These are phyloP conservation scores for Smithornis capensis DNA, from an alignment of 2,113 vertebrate genomes.

Conservation along the genomic window DNA sequence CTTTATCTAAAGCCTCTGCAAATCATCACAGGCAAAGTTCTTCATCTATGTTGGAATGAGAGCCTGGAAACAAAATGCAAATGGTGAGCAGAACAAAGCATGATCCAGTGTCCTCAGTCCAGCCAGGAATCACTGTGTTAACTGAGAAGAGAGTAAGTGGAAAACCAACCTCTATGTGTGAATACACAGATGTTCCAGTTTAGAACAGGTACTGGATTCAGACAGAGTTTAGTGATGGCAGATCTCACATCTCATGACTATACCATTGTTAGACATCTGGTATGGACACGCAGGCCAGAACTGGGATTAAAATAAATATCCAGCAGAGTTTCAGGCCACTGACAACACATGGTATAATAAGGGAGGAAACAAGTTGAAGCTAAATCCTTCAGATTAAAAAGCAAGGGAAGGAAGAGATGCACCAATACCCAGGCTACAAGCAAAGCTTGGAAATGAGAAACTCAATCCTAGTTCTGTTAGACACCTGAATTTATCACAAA, in stretches of 20 bases:
- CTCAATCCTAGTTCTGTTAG: background rate
- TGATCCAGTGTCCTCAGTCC: background rate
- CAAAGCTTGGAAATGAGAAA: background rate
- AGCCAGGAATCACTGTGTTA: background rate
- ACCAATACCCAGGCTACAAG: background rate
- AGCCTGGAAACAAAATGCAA: background rate
- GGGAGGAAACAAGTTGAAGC: background rate
- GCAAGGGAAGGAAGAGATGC: background rate
- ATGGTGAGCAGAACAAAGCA: background rate
- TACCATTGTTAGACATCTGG: background rate
- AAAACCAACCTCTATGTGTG: background rate
- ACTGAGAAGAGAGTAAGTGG: background rate
- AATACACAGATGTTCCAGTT: background rate
- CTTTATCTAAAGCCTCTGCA: background rate
- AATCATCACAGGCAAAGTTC: background rate
- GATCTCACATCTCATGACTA: background rate
- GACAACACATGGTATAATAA: background rate
- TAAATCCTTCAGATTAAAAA: background rate
- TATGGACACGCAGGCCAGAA: background rate
- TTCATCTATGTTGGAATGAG: background rate
- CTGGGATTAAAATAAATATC: background rate
- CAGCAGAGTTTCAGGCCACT: background rate
- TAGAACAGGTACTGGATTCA: background rate
- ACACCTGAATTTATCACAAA: background rate
- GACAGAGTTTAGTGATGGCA: background rate